These are phyloP conservation scores for Drosophila tanythrix DNA, from an alignment of 2,888 invertebrate genomes.

Conservation along the genomic window DNA sequence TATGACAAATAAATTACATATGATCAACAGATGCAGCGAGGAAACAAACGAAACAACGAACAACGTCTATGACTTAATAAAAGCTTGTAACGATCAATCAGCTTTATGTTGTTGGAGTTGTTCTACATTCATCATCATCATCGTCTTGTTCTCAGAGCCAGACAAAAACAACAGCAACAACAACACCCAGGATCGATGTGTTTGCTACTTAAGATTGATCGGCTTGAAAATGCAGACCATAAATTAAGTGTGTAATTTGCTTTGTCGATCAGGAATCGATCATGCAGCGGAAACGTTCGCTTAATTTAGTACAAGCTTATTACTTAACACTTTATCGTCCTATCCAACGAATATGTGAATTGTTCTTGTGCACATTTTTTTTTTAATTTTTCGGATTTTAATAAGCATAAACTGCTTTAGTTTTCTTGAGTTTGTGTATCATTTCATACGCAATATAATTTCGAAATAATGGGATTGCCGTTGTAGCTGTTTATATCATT, in stretches of 20 bases:
- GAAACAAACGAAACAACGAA: conserved; percentile 27
- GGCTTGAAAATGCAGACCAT: conserved; percentile 19
- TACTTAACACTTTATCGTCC: neutral
- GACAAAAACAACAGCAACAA: conserved; percentile 12
- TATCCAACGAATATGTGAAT: neutral
- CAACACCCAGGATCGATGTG: conserved; percentile 32
- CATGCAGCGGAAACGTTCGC: neutral
- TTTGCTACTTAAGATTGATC: conserved; percentile 34
- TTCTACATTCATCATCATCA: conserved; percentile 67
- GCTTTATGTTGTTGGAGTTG: conserved; percentile 63
- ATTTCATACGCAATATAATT: neutral
- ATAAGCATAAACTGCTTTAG: neutral
- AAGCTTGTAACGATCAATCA: conserved; percentile 78
- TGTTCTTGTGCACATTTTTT: neutral
- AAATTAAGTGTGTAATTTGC: conserved; percentile 16
- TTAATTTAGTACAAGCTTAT: neutral
- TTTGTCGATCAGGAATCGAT: neutral
- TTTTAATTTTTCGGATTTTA: neutral
- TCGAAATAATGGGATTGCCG: neutral
- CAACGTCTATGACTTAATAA: conserved; percentile 76
- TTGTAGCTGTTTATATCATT: neutral
- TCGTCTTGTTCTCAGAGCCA: conserved; percentile 8
- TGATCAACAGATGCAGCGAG: conserved; percentile 70
- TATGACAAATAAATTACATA: conserved; percentile 85
- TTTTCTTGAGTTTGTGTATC: neutral